A percentile compares a stretch with the other conserved stretches of the same genome.
phyloP scores from a whole-genome alignment of 2,113 vertebrate genomes.

The Etheostoma cragini region DNA sequence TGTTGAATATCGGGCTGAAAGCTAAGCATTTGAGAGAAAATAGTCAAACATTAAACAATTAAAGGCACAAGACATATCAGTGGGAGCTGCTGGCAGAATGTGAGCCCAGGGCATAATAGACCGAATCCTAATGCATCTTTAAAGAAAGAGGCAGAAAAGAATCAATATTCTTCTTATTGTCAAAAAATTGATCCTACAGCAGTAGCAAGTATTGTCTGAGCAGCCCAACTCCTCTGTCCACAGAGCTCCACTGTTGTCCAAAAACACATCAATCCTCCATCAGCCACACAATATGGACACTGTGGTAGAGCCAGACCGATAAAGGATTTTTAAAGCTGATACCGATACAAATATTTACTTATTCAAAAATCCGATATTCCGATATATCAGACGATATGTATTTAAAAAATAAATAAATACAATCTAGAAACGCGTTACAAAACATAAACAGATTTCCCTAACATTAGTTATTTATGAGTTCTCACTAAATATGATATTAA shows the following conservation, averaged over 20 bases:
- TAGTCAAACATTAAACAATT: slow-evolving; percentile 18
- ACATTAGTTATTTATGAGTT: too few species aligned
- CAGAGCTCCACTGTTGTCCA: neutral
- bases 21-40: slow-evolving; percentile 22
- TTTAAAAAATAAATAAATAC: too few species aligned
- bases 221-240: neutral
- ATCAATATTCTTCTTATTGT: neutral
- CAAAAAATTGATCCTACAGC: neutral
- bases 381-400: too few species aligned
- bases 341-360: too few species aligned
- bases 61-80: slow-evolving; percentile 9
- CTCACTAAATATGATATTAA: too few species aligned
- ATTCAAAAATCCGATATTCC: too few species aligned
- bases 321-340: too few species aligned
- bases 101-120: neutral
- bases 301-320: neutral
- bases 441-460: too few species aligned
- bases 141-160: neutral
- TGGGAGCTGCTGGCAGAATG: neutral
- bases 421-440: too few species aligned
- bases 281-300: neutral
- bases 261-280: neutral
- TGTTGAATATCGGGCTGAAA: slow-evolving; percentile 30
- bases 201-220: neutral
- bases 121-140: neutral